These are phyloP conservation scores for Melinaea marsaeus DNA, from an alignment of 2,888 invertebrate species.

Conservation along the genomic window DNA sequence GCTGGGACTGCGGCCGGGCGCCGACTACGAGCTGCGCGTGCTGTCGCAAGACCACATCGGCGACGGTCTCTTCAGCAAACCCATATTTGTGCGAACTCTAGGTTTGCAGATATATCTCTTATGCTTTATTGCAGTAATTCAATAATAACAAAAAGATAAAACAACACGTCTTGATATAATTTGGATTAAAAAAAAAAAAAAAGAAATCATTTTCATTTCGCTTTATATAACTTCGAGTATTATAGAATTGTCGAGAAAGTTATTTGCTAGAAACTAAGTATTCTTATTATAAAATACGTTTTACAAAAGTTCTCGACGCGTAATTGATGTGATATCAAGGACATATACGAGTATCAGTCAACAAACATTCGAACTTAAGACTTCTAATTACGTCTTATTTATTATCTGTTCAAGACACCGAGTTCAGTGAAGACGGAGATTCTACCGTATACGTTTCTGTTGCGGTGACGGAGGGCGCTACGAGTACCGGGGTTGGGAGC, in stretches of 20 bases:
- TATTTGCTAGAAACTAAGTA: too few species aligned
- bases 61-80: slow-evolving; percentile 93
- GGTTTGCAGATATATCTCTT: slow-evolving; percentile 36
- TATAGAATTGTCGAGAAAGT: background rate
- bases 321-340: too few species aligned
- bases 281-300: too few species aligned
- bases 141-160: too few species aligned
- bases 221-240: background rate
- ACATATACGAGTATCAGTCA: too few species aligned
- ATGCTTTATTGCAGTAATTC: background rate
- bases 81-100: slow-evolving; percentile 86
- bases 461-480: slow-evolving; percentile 27
- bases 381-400: too few species aligned
- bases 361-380: too few species aligned
- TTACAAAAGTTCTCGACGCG: too few species aligned
- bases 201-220: background rate
- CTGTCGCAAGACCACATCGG: slow-evolving; percentile 90
- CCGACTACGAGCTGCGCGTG: slow-evolving; percentile 94
- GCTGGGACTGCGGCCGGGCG: slow-evolving; percentile 83
- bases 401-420: slow-evolving; percentile 30
- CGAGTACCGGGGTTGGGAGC: slow-evolving; percentile 31
- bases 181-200: too few species aligned
- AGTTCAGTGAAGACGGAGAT: slow-evolving; percentile 35
- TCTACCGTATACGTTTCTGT: slow-evolving; percentile 35
- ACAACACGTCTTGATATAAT: too few species aligned